Base-by-base conservation (phyloP, 2,888 invertebrate genomes). In the Platerodrilus igneus region DNA sequence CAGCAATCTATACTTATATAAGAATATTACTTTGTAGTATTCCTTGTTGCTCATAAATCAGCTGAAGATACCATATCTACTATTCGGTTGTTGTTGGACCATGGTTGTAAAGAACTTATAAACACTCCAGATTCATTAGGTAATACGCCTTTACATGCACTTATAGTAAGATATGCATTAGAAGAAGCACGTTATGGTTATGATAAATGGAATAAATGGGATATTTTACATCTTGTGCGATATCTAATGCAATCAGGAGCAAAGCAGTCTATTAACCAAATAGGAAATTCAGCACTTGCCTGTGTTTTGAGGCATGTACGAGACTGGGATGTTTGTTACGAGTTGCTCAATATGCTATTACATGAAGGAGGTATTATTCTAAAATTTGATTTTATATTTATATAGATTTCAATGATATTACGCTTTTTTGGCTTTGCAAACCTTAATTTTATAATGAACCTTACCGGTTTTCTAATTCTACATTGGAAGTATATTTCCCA, bases 181-280 rank as follows among this genome's bases (percentile, higher is more conserved):
- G 83, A 83, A 60, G 83, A 83, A 61, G 79, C 79, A 9, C 62
- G 64, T 40, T 80, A 78, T 55, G 81, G 80, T 4, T 79, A 80
- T 54, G 76, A 79, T 53, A 78, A 78, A 45, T 83, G 81, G 82
- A 80, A 79, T 55, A 83, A 83, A 58, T 83, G 83, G 77, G 83
- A 83, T 60, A 79, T 85, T 28, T 65, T 85, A 34, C 81, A 82
- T 62, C 70, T 84, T 52, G 79, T 84, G 18, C 66, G 79, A 8
- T 67, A 67, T 53, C 61, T 81, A 36, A 63, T 81, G 20, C 78
- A 77, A 62, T 76, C 78, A 55, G 78, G 83, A 26, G 81, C 81
- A 8, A 73, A 76, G 49, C 78, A 75, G 36, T 80, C 80, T 4
- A 82, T 83, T 32, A 83, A 83, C 62, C 82, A 83, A 55, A 68